Conservation (phyloP, 2,113 vertebrate species). For the Alosa alosa region DNA sequence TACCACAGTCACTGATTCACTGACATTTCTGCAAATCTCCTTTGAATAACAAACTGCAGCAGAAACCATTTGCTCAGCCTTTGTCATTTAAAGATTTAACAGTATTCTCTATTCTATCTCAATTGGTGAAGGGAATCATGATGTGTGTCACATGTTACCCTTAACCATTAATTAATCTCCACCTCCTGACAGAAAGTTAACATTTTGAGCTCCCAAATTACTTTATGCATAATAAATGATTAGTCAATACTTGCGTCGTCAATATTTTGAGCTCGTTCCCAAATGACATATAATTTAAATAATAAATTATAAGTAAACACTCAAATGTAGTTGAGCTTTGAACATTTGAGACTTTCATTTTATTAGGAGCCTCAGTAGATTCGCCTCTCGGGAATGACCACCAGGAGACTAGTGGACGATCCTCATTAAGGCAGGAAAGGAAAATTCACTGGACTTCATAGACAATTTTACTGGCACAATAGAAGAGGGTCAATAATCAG, state of each 20-base stretch:
- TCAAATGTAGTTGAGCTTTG: neutral
- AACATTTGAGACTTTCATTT: neutral
- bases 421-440: neutral
- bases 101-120: neutral
- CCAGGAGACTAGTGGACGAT: neutral
- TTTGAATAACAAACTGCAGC: neutral
- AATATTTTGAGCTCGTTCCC: neutral
- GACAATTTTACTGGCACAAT: neutral
- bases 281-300: neutral
- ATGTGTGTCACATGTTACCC: neutral
- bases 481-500: neutral
- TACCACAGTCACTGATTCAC: neutral
- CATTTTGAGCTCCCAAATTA: neutral
- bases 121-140: neutral
- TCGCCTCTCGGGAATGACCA: neutral
- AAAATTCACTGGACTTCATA: neutral
- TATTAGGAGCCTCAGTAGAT: neutral
- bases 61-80: neutral
- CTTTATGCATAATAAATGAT: too few relatives aligned
- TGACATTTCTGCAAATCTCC: neutral
- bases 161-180: neutral
- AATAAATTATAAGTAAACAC: neutral
- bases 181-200: neutral
- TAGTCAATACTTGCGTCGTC: too few relatives aligned
- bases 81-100: neutral